A percentile compares a stretch with the other conserved stretches of the same genome.
These are phyloP conservation scores for Hylomyscus alleni DNA, from an alignment of 2,797 vertebrate species.

Conservation along the genomic window DNA sequence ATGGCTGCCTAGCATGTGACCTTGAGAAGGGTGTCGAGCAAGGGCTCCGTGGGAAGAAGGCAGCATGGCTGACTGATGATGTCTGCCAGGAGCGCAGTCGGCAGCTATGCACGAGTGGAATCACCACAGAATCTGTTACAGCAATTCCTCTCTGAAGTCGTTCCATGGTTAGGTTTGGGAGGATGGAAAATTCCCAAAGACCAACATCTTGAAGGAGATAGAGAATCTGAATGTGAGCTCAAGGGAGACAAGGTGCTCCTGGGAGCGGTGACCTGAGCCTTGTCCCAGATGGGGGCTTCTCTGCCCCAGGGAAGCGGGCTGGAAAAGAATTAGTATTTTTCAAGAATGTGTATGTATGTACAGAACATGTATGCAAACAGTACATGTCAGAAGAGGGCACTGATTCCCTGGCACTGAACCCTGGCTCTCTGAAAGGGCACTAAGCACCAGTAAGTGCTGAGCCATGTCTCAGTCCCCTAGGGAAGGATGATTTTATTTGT, in stretches of 20 bases:
- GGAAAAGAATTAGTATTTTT: neutral
- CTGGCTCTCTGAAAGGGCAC: neutral
- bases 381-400: neutral
- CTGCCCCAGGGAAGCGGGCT: neutral
- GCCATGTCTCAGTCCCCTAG: too few species aligned
- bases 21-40: slow-evolving; percentile 52
- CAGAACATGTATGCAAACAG: too few species aligned
- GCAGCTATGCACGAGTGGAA: neutral
- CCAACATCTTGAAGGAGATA: slow-evolving; percentile 30
- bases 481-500: neutral
- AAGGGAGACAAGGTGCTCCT: neutral
- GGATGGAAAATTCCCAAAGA: slow-evolving; percentile 27
- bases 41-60: neutral
- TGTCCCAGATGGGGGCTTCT: neutral
- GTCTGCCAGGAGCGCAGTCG: neutral
- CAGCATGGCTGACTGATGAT: neutral
- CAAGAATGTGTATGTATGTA: neutral
- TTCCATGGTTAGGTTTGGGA: slow-evolving; percentile 37
- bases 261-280: neutral
- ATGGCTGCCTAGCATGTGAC: slow-evolving; percentile 65
- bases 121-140: neutral
- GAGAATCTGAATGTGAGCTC: neutral
- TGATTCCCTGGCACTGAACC: neutral
- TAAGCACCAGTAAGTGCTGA: neutral
- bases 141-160: slow-evolving; percentile 34